Conservation (phyloP, 2,113 vertebrate genomes). For the Leiothrix lutea region DNA sequence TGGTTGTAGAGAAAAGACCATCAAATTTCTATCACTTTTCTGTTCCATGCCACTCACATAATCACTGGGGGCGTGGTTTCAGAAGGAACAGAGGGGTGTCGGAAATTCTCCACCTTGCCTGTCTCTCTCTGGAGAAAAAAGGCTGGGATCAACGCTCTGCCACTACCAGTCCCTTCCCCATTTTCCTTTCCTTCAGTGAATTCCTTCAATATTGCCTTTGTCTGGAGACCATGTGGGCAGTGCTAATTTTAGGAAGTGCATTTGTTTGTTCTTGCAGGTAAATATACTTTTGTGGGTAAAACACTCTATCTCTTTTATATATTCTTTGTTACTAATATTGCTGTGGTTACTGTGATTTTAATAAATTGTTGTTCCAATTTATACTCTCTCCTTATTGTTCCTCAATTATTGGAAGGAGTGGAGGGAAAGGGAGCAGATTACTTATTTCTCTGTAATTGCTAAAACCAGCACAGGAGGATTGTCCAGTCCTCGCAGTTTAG, state of each 20-base stretch:
- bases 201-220: not conserved
- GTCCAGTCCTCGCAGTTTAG: not conserved
- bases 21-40: not conserved
- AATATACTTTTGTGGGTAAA: not conserved
- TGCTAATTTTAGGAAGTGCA: accelerated
- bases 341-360: not conserved
- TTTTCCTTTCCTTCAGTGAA: not conserved
- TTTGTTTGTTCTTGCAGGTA: not conserved
- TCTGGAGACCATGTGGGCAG: not conserved
- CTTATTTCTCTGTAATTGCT: not conserved
- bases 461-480: not conserved
- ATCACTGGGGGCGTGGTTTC: accelerated
- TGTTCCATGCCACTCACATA: not conserved
- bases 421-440: not conserved
- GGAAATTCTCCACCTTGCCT: not conserved
- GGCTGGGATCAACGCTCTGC: not conserved
- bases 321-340: not conserved
- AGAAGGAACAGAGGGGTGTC: accelerated
- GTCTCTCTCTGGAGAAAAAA: not conserved
- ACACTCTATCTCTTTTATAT: not conserved
- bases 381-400: not conserved
- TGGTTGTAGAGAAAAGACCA: not conserved
- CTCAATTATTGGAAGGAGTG: not conserved
- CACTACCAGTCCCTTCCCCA: not conserved
- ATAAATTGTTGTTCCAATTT: not conserved